phyloP scores from a whole-genome alignment of 1,140 invertebrate species.

The Drosophila santomea region DNA sequence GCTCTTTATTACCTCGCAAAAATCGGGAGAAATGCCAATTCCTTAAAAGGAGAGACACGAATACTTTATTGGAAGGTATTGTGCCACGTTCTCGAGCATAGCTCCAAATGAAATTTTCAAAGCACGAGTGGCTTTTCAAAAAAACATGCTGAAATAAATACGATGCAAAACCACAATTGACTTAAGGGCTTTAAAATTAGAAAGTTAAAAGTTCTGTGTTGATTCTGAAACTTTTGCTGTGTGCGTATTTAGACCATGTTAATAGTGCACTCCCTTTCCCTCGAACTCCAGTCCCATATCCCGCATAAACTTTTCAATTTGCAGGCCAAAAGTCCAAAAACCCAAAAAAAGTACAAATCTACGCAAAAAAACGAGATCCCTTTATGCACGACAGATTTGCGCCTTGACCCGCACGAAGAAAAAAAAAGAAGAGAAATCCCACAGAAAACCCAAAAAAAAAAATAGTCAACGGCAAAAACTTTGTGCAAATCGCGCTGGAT shows the following conservation, averaged over 20 bases:
- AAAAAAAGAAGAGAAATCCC: slow-evolving; percentile 7
- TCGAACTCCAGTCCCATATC: neutral
- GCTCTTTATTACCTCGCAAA: neutral
- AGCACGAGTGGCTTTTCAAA: neutral
- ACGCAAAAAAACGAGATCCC: slow-evolving; percentile 52
- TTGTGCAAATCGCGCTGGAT: slow-evolving; percentile 74
- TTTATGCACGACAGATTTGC: slow-evolving; percentile 70
- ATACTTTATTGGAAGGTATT: neutral
- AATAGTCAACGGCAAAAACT: slow-evolving; percentile 46
- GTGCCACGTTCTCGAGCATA: neutral
- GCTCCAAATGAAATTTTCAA: neutral
- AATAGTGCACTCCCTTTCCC: slow-evolving; percentile 20
- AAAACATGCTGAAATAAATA: slow-evolving; percentile 1
- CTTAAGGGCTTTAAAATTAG: slow-evolving; percentile 14
- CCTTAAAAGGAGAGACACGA: neutral
- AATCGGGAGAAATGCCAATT: neutral
- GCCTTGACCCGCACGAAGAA: slow-evolving; percentile 52
- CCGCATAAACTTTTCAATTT: slow-evolving; percentile 72
- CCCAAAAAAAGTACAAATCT: slow-evolving; percentile 20
- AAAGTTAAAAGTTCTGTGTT: slow-evolving; percentile 8
- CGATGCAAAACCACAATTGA: slow-evolving; percentile 1
- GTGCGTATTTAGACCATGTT: slow-evolving; percentile 24
- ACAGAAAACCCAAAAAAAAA: slow-evolving; percentile 19
- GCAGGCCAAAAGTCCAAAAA: slow-evolving; percentile 32
- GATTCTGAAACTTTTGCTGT: slow-evolving; percentile 1